A percentile compares a stretch with the other conserved stretches of the same genome.
phyloP scores from a whole-genome alignment of 2,888 invertebrate species.

The Dryobotodes eremita region DNA sequence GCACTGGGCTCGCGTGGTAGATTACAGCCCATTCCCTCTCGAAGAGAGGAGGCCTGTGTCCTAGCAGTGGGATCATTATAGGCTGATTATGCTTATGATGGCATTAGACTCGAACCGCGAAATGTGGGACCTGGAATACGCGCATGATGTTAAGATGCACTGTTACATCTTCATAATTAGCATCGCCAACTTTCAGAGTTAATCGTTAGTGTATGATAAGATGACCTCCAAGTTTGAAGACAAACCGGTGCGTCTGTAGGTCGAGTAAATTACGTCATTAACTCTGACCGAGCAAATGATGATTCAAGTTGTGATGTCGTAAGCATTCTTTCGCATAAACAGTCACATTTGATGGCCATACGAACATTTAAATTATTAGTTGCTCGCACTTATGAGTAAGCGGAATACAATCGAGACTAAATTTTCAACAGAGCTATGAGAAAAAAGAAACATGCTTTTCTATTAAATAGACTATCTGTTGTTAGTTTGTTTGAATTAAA shows the following conservation, averaged over 20 bases:
- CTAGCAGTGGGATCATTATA: too few species aligned
- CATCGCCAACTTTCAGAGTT: not conserved
- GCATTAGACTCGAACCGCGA: not conserved
- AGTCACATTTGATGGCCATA: slow-evolving; percentile 71
- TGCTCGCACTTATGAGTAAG: slow-evolving; percentile 13
- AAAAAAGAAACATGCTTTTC: slow-evolving; percentile 4
- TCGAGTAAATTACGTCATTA: slow-evolving; percentile 84
- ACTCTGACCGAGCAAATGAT: slow-evolving; percentile 71
- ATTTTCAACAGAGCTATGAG: slow-evolving; percentile 5
- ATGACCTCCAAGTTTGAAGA: slow-evolving; percentile 48
- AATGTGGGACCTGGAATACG: not conserved
- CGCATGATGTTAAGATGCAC: too few species aligned
- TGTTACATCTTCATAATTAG: not conserved
- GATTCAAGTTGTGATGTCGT: slow-evolving; percentile 80
- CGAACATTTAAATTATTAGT: slow-evolving; percentile 69
- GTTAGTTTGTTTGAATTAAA: slow-evolving; percentile 41
- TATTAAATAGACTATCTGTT: not conserved
- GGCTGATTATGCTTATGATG: too few species aligned
- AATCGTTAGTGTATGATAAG: slow-evolving; percentile 30
- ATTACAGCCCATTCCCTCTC: too few species aligned
- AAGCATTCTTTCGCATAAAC: slow-evolving; percentile 75
- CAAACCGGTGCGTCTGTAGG: slow-evolving; percentile 82
- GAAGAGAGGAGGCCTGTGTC: too few species aligned
- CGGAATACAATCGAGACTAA: slow-evolving; percentile 27
- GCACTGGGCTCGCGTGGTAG: too few species aligned